Evolutionary conservation across 2,888 invertebrate genomes (phyloP), one percentile per base, ranked within the genome.

Genomic region (Slavum lentiscoides): DNA sequence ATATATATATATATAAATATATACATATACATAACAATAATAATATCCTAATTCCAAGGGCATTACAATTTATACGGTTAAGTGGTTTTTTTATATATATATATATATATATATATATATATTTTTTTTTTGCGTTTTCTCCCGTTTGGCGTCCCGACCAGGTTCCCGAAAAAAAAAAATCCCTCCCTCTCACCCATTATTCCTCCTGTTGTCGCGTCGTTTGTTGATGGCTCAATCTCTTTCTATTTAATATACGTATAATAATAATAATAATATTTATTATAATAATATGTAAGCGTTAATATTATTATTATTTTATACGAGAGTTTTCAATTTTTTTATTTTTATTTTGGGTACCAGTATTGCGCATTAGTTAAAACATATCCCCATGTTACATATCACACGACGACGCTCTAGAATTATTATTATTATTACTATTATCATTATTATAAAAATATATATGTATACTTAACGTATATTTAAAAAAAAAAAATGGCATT

Each of bases 301-400:
- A 66, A 66, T 58, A 55, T 74, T 74, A 53, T 55, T 55, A 37
- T 74, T 66, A 64, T 74, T 55, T n/a, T 53, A 4, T 43, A n/a
- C 55, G 6, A 58, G 19, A 19, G 19, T 58, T 58, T 30, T 30
- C 30, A n/a, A 59, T 2, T 21, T 76, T 76, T 70, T 21, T 53
- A 62, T 77, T 77, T 70, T 70, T 53, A 49, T 68, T 53, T 77
- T 53, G 68, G 69, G 70, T 77, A 62, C 62, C 70, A 77, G 62
- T 77, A 43, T 43, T 43, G 43, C 62, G 69, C 70, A 77, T 70
- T 77, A 77, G 77, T 77, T 77, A 77, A 77, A 70, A 77, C 80
- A 80, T 80, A 80, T 80, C 80, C 80, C 80, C 62, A 70, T 64
- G 72, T 80, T 72, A 80, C 80, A 80, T 80, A 80, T 80, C 80